phyloP scores from a whole-genome alignment of 1,140 invertebrate species.

The Drosophila nigrodunni region DNA sequence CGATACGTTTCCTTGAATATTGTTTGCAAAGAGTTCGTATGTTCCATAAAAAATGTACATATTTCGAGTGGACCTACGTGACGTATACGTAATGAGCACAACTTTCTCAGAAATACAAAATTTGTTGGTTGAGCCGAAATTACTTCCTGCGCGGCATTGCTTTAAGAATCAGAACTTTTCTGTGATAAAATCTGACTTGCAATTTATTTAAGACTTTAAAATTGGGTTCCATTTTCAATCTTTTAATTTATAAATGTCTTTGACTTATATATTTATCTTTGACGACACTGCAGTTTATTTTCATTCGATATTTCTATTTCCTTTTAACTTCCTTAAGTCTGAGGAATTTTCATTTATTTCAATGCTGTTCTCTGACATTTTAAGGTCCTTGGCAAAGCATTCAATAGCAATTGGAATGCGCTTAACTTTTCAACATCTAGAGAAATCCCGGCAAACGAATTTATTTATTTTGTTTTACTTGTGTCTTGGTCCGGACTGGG shows the following conservation, averaged over 20 bases:
- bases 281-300: slow-evolving; percentile 13
- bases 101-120: not conserved
- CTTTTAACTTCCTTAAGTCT: not conserved
- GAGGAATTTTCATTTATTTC: slow-evolving; percentile 10
- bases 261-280: not conserved
- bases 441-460: slow-evolving; percentile 14
- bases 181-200: not conserved
- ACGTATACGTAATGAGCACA: slow-evolving; percentile 19
- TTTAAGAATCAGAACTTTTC: not conserved
- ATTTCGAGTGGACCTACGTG: slow-evolving; percentile 24
- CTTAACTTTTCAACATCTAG: slow-evolving; percentile 34
- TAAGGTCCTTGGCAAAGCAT: not conserved
- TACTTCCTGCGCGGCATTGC: not conserved
- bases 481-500: not conserved
- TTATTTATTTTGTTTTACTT: slow-evolving; percentile 21
- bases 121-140: not conserved
- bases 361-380: slow-evolving; percentile 22
- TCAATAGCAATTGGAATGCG: slow-evolving; percentile 1
- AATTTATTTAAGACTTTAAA: not conserved
- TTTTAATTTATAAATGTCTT: slow-evolving; percentile 21
- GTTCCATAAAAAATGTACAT: slow-evolving; percentile 23
- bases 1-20: slow-evolving; percentile 19
- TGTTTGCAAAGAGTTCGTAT: slow-evolving; percentile 18
- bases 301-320: not conserved
- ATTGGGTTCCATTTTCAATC: not conserved